A percentile compares a stretch with the other conserved stretches of the same genome.
Conservation (phyloP, 2,113 vertebrate genomes). For the Geothlypis trichas region DNA sequence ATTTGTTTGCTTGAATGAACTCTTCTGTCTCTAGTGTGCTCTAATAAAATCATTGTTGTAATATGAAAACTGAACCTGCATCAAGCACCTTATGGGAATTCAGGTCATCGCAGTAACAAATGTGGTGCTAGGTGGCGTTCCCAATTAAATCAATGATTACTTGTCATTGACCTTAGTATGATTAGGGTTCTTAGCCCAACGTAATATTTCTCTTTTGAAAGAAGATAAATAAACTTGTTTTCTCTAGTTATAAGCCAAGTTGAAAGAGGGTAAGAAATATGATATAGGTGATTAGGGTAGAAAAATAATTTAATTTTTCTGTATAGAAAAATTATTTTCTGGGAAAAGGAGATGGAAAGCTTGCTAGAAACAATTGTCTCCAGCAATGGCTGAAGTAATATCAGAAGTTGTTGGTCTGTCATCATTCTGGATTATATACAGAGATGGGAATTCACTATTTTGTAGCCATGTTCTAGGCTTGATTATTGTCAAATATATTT, state of each 20-base stretch:
- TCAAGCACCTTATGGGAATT: background rate
- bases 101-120: background rate
- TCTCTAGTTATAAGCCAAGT: background rate
- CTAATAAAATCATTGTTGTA: background rate
- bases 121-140: background rate
- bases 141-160: background rate
- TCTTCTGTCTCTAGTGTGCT: background rate
- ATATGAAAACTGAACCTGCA: background rate
- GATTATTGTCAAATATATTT: background rate
- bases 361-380: background rate
- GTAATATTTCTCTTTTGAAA: slow-evolving; percentile 2
- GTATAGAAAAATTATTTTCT: background rate
- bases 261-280: background rate
- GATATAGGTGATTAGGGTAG: background rate
- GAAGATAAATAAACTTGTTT: background rate
- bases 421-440: background rate
- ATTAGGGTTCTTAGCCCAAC: background rate
- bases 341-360: background rate
- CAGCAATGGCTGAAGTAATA: background rate
- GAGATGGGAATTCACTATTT: background rate
- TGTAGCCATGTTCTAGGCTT: background rate
- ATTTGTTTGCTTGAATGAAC: background rate
- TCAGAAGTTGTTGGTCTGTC: background rate
- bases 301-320: background rate
- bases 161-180: background rate